Conservation (phyloP, 2,888 invertebrate species). For the Drosophila falleni region DNA sequence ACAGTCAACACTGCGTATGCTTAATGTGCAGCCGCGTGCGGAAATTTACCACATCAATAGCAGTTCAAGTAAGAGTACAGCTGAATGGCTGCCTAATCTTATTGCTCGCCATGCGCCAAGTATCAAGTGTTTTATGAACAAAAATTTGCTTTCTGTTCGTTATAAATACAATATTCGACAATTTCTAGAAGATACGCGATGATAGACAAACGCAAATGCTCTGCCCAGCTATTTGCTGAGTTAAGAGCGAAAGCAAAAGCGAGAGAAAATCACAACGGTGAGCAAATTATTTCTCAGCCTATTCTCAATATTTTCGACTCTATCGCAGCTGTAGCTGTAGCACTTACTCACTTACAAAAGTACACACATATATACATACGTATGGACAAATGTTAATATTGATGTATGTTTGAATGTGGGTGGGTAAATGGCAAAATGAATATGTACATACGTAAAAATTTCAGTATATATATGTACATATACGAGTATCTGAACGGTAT, state of each 20-base stretch:
- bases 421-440: constrained; percentile 32
- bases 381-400: constrained; percentile 30
- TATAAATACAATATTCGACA: constrained; percentile 59
- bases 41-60: constrained; percentile 39
- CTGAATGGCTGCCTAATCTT: constrained; percentile 63
- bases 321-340: too few relatives aligned
- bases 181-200: constrained; percentile 70
- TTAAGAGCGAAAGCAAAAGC: background rate
- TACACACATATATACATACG: background rate
- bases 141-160: constrained; percentile 42
- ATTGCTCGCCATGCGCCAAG: constrained; percentile 35
- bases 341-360: constrained; percentile 21
- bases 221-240: constrained; percentile 7
- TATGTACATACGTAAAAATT: background rate
- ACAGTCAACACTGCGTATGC: constrained; percentile 55
- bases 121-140: constrained; percentile 56
- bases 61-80: constrained; percentile 21
- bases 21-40: constrained; percentile 58
- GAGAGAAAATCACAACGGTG: constrained; percentile 4
- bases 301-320: constrained; percentile 28
- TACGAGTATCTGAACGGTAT: constrained; percentile 1
- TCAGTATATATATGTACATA: background rate
- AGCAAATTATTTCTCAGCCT: constrained; percentile 34
- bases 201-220: constrained; percentile 61
- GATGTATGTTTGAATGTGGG: constrained; percentile 47